Base-by-base conservation (phyloP, 2,888 invertebrate genomes). In the Xanthorhoe designata region DNA sequence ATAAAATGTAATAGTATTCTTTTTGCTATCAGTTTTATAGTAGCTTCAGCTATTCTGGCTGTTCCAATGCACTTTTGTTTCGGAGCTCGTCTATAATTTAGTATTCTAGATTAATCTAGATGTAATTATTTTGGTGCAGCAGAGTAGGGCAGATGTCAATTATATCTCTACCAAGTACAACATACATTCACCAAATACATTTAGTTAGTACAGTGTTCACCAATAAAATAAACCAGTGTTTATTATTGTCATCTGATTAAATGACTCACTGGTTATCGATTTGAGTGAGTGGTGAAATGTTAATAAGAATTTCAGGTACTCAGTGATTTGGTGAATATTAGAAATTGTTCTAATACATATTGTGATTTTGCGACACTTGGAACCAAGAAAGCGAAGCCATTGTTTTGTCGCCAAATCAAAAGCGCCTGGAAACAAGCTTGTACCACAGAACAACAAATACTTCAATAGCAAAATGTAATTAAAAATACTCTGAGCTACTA, bases 21-120 rank as follows among this genome's bases (percentile, higher is more conserved):
- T 18, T 52, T 59, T 42, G 42, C 13, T 53, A 60, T 49, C 57
- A 49, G 32, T 55, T 45, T 32, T 19, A 13, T 42, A 42, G 38
- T 42, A 42, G 38, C 38, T 42, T 42, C 13, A 42, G 13, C 38
- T 55, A 45, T 42, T 55, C 19, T 19, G 24, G 42, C 42, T 45
- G 42, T 42, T 45, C 13, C 13, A 54, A 38, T 42, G 38, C 13
- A 13, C 38, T 42, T 42, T 38, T 38, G 1, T 13, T 42, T 13
- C 4, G 13, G 38, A 2, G 35, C 35, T 13, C 13, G 2, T 42
- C 38, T 13, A 13, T 13, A 10, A 9, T 42, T 42, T 13, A 42
- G 13, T 42, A 42, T 42, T 38, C 38, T 38, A 42, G 38, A 13
- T 10, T 3, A 42, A 42, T 42, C 24, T n/a, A n/a, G 24, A 24